Evolutionary conservation across 2,113 vertebrate genomes (phyloP), one percentile per base, ranked within the genome.

Genomic region (Chionodraco myersi): DNA sequence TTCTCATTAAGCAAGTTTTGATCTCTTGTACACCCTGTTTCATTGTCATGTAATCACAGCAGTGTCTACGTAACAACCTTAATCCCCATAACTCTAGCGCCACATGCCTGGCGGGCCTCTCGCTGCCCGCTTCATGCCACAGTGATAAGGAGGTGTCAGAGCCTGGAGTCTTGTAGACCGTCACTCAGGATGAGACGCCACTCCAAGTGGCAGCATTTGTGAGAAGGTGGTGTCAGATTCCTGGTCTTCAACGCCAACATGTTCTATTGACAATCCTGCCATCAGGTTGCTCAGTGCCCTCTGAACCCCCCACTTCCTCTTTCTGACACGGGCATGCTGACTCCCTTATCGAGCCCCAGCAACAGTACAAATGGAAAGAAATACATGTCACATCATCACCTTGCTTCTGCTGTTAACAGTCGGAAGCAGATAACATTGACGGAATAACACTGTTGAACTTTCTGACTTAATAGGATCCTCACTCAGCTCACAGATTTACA

Each of bases 81-180:
- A 91, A 86, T 86, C 88, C 91, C 82, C 73, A 66, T 88, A 77
- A 79, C 85, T 84, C 76, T 58, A 49, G 67, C 65, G 71, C 82
- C 95, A 95, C 95, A 95, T 96, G 96, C 92, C 94, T 88, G 71
- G 83, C 92, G 91, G 86, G 92, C 92, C 70, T 88, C 92, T 88
- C 91, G 87, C 88, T 80, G 88, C 69, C 80, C 74, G 84, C 85
- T 86, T 94, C 94, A 91, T 70, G 3, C 63, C 77, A 71, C 45
- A 2, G 57, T 57, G 97, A 98, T 98, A 98, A 97, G 92, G 66
- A 97, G 97, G 97, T 97, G 97, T 97, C 23, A 21, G 95, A 94
- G 93, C 92, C 91, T 94, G 94, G 95, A 94, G 94, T 94, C 94
- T 94, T 94, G 94, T 93, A 93, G 85, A 87, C 94, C 89, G 88